A percentile compares a stretch with the other conserved stretches of the same genome.
These are phyloP conservation scores for Epirrhoe tristata DNA, from an alignment of 2,888 invertebrate genomes.

Conservation along the genomic window DNA sequence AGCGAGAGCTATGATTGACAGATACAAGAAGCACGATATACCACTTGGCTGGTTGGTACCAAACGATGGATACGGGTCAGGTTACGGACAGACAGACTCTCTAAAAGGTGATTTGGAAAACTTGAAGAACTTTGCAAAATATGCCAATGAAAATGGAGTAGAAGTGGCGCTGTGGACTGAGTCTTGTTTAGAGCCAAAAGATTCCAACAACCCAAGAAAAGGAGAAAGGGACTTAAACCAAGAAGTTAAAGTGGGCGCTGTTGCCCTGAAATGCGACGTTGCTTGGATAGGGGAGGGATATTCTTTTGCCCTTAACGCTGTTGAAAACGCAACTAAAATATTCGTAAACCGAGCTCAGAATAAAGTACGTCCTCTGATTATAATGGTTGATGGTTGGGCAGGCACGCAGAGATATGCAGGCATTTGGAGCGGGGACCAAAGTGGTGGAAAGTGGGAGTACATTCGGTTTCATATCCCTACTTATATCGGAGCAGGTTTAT, in stretches of 20 bases:
- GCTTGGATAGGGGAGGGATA: constrained; percentile 79
- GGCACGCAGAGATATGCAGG: constrained; percentile 76
- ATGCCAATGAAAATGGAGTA: constrained; percentile 67
- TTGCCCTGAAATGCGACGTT: constrained; percentile 78
- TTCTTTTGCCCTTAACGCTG: constrained; percentile 73
- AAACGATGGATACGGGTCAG: constrained; percentile 78
- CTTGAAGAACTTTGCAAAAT: constrained; percentile 67
- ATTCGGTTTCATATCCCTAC: constrained; percentile 80
- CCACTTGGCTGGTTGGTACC: constrained; percentile 79
- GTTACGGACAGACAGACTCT: constrained; percentile 76
- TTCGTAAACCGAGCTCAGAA: constrained; percentile 59
- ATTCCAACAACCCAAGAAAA: constrained; percentile 73
- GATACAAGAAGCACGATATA: constrained; percentile 72
- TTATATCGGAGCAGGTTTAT: constrained; percentile 74
- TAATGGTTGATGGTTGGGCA: constrained; percentile 81
- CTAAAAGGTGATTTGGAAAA: constrained; percentile 75
- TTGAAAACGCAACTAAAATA: constrained; percentile 68
- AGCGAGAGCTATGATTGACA: constrained; percentile 77
- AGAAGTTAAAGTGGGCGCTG: constrained; percentile 70
- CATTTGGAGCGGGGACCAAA: constrained; percentile 79
- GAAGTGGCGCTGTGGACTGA: constrained; percentile 79
- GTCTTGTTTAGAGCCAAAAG: constrained; percentile 68
- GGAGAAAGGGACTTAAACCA: constrained; percentile 74
- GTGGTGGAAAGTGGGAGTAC: constrained; percentile 79
- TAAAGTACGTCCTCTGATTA: constrained; percentile 64